Evolutionary conservation across 2,113 vertebrate species (phyloP), one percentile per base, ranked within the genome.

Genomic region (Alligator sinensis): DNA sequence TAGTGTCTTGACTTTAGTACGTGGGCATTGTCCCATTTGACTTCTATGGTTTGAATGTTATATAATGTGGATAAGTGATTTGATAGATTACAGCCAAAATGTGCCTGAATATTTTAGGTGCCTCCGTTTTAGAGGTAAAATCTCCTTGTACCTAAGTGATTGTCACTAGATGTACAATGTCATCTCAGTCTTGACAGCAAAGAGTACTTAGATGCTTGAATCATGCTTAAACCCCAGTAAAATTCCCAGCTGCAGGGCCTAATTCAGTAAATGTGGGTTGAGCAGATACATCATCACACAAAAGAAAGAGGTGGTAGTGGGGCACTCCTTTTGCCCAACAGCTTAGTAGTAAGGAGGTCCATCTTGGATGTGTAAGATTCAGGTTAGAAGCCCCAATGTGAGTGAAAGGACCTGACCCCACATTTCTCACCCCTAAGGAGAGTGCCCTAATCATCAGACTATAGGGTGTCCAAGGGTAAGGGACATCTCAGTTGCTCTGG

Each of bases 151-250:
- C 74, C 77, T 60, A 5, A 19, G 22, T 7, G 11, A 19, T 54
- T 84, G 10, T 64, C 82, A 34, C 47, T 74, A n/a, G 0, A 3
- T 82, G 34, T 82, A 2, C 59, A 38, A 59, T 27, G 22, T 3
- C 85, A 58, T 64, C 30, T 13, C 16, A n/a, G 2, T 27, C 24
- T 4, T 22, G 30, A 24, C 9, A 91, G 19, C 30, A 47, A 9
- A 27, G 6, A 9, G 78, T 80, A 28, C 28, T 2, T 27, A 47
- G 19, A n/a, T 59, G 47, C 3, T 13, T 55, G 87, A 30, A 64
- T 16, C 47, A 59, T 2, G 8, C 54, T 77, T 47, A 62, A 77
- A n/a, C 38, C 55, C 4, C 19, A 0, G 47, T 0, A 16, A 57
- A 12, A 27, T 55, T 80, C 58, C 17, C 0, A 2, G 47, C 12